Percentiles rank a stretch among this genome's conserved stretches.
Conservation (phyloP, 2,113 vertebrate genomes). For the Litocranius walleri region DNA sequence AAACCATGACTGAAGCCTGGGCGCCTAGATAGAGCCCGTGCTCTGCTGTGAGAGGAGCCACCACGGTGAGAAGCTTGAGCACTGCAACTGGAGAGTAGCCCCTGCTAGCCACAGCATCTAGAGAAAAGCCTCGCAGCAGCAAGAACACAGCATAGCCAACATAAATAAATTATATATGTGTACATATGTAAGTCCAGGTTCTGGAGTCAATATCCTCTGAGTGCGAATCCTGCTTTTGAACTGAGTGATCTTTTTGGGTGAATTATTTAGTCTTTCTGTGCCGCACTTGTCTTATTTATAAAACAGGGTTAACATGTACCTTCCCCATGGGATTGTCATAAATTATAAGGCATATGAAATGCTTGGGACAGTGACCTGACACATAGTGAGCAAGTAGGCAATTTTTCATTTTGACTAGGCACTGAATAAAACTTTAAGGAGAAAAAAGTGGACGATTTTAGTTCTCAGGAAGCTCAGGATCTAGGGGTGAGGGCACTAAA, state of each 20-base stretch:
- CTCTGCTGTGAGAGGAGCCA: not conserved
- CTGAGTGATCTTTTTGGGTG: not conserved
- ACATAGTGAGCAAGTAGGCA: not conserved
- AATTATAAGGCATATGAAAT: not conserved
- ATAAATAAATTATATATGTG: not conserved
- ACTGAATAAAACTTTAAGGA: not conserved
- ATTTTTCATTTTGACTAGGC: not conserved
- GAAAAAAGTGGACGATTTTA: not conserved
- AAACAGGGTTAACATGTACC: not conserved
- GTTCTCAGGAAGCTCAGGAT: not conserved
- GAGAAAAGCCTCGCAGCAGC: accelerated
- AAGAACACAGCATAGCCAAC: not conserved
- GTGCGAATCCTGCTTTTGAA: not conserved
- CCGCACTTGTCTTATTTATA: not conserved
- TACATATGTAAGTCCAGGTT: not conserved
- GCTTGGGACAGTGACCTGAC: not conserved
- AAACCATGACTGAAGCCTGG: not conserved
- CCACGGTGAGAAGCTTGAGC: not conserved
- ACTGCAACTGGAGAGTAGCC: not conserved
- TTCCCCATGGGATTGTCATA: not conserved
- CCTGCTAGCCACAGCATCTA: not conserved
- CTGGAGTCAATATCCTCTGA: not conserved
- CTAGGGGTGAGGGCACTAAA: not conserved
- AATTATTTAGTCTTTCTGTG: not conserved
- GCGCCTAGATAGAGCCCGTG: not conserved